phyloP scores from a whole-genome alignment of 2,888 invertebrate species.

The Tuta absoluta region DNA sequence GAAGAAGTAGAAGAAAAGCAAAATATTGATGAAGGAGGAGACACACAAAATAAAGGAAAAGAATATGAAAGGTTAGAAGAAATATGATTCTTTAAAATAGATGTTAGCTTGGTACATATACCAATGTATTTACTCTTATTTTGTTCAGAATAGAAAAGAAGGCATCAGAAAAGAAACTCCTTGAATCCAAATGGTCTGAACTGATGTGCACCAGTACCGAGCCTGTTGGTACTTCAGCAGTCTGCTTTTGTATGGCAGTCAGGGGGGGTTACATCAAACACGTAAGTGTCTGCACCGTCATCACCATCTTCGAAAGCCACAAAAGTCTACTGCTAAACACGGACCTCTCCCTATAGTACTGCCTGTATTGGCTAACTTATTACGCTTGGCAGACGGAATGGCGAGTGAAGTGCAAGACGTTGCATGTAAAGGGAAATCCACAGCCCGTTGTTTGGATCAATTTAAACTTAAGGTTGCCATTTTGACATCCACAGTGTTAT shows the following conservation, averaged over 20 bases:
- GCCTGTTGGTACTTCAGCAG: constrained; percentile 61
- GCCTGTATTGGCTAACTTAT: too few species aligned
- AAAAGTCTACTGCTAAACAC: too few species aligned
- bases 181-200: constrained; percentile 63
- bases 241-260: constrained; percentile 73
- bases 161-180: constrained; percentile 39
- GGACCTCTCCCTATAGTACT: too few species aligned
- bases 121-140: not conserved
- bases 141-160: not conserved
- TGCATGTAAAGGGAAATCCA: too few species aligned
- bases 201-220: constrained; percentile 64
- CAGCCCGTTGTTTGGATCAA: too few species aligned
- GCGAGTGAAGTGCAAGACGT: too few species aligned
- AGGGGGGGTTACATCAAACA: constrained; percentile 68
- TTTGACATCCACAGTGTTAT: too few species aligned
- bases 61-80: not conserved
- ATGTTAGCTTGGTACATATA: not conserved
- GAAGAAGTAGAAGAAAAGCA: not conserved
- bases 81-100: not conserved
- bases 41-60: not conserved
- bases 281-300: constrained; percentile 40
- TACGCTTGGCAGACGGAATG: too few species aligned
- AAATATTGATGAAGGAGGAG: not conserved
- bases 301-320: too few species aligned
- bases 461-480: too few species aligned